Percentiles rank a stretch among this genome's conserved stretches.
Conservation (phyloP, 92 coral and sea anemone species). For the Parazoanthus darwini region DNA sequence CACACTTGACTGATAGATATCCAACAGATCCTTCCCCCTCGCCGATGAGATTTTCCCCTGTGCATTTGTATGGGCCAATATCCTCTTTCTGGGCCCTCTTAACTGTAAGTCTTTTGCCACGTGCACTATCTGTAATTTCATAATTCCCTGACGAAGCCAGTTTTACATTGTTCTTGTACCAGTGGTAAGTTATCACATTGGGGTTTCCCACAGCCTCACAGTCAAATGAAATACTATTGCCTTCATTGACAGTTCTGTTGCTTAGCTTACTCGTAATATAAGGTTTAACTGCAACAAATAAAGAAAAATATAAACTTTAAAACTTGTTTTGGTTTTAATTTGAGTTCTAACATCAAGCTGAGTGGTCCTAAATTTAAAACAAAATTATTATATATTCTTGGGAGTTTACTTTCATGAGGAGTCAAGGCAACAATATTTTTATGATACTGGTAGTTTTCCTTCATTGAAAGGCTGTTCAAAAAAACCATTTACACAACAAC, state of each 20-base stretch:
- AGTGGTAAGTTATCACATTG: not conserved
- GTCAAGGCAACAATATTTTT: too few species aligned
- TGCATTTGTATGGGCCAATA: conserved; percentile 22
- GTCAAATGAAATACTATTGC: not conserved
- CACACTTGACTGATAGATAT: conserved; percentile 15
- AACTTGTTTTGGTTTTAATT: too few species aligned
- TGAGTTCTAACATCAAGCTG: not conserved
- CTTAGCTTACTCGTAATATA: conserved; percentile 1
- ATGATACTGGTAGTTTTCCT: too few species aligned
- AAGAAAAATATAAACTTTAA: not conserved
- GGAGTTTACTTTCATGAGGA: too few species aligned
- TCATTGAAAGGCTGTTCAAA: too few species aligned
- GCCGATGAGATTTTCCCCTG: not conserved
- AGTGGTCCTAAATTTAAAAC: not conserved
- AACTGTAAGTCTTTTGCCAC: not conserved
- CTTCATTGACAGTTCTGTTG: conserved; percentile 5
- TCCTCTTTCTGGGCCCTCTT: conserved; percentile 21
- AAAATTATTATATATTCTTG: too few species aligned
- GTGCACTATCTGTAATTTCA: not conserved
- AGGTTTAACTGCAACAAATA: conserved; percentile 2
- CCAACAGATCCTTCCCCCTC: conserved; percentile 15
- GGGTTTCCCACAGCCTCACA: conserved; percentile 16
- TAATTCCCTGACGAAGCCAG: conserved; percentile 16
- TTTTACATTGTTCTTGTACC: conserved; percentile 13
- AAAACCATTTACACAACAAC: too few species aligned